Evolutionary conservation across 1,140 invertebrate genomes (phyloP), one percentile per base, ranked within the genome.

Genomic region (Trachelipus rathkii): DNA sequence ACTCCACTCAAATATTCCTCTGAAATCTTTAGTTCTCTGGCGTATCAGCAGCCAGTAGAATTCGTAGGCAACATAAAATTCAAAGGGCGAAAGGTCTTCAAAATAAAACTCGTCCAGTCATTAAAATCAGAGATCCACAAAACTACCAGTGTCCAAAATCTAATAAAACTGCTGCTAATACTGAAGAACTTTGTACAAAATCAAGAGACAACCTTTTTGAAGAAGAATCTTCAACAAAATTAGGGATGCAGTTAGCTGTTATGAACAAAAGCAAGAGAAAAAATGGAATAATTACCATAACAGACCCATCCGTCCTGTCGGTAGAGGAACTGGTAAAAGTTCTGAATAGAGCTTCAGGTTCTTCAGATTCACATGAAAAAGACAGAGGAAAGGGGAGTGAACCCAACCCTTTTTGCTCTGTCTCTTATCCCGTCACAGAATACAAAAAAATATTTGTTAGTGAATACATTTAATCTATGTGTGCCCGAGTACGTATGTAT

Each of bases 201-300:
- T 60, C 80, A 81, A 71, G 68, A 77, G 5, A 77, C 80, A 23
- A 81, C 77, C 44, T 75, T 75, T 7, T 68, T 81, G 68, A 77
- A 81, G 23, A 24, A 73, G 53, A 50, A 72, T 9, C 44, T 67
- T 21, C 70, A 68, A 33, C 70, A 46, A 24, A 33, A 77, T 11
- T 33, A 33, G 33, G 6, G 33, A 68, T 81, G 66, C 77, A 78
- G 50, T 77, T 81, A 21, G 77, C 80, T 10, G 71, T 81, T 19
- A 75, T 81, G 73, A 77, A 81, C 44, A 81, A 79, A 46, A 50
- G 33, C 1, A 74, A 77, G 3, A 66, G 80, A 19, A 76, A 77
- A 60, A 81, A 81, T 66, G 80, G 80, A 15, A 81, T 81, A 71
- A 79, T 81, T 44, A 81, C 80, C 19, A 81, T 81, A 21, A 75